These are phyloP conservation scores for Semnornis frantzii DNA, from an alignment of 2,113 vertebrate genomes.

Conservation along the genomic window DNA sequence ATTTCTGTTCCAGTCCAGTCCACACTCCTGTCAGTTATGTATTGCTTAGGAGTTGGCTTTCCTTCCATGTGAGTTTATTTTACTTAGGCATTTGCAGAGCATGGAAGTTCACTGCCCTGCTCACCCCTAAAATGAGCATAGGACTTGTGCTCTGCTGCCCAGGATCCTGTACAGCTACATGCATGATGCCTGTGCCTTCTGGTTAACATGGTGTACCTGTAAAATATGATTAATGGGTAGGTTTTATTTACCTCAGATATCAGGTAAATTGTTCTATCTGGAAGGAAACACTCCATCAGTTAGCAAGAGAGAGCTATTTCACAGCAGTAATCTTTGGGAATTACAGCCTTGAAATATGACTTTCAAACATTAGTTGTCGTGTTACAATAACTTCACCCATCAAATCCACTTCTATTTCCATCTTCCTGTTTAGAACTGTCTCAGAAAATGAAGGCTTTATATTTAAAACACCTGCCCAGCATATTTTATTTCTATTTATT, in stretches of 20 bases:
- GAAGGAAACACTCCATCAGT: conserved; percentile 38
- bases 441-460: conserved; percentile 38
- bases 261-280: conserved; percentile 43
- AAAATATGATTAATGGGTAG: conserved; percentile 31
- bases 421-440: conserved; percentile 2
- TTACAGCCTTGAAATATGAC: conserved; percentile 21
- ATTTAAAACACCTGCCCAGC: conserved; percentile 16
- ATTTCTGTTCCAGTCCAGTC: background rate
- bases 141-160: background rate
- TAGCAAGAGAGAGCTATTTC: conserved; percentile 32
- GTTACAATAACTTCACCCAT: conserved; percentile 35
- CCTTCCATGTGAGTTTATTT: background rate
- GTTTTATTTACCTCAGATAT: conserved; percentile 50
- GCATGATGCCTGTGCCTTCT: background rate
- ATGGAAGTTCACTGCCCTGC: background rate
- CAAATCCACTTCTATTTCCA: conserved; percentile 2
- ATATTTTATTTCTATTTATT: conserved; percentile 16
- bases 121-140: background rate
- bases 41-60: background rate
- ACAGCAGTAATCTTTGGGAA: conserved; percentile 32
- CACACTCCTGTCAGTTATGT: background rate
- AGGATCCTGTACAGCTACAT: background rate
- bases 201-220: background rate
- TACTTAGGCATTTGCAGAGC: background rate
- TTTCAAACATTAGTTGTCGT: conserved; percentile 44